Conservation (phyloP, 2,797 vertebrate species). For the Cuniculus paca region DNA sequence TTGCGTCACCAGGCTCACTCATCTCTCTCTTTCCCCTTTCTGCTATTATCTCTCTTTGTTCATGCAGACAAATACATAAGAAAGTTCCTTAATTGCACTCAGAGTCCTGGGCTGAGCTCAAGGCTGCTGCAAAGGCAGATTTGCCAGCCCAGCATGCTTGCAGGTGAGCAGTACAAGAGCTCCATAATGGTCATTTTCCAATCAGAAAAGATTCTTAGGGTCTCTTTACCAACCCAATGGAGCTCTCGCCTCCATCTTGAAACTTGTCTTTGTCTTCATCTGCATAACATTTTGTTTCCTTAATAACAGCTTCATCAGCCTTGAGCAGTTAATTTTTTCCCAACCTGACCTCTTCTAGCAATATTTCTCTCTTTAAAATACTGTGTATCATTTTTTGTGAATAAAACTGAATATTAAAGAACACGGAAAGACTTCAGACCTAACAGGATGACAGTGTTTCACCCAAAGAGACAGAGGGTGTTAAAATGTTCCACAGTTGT, state of each 20-base stretch:
- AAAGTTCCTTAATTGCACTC: background rate
- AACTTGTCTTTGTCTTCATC: background rate
- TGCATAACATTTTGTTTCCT: conserved; percentile 27
- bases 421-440: background rate
- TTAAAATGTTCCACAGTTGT: conserved; percentile 52
- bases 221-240: background rate
- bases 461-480: conserved; percentile 61
- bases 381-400: conserved; percentile 37
- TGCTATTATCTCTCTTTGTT: background rate
- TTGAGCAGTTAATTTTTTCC: conserved; percentile 41
- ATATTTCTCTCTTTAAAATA: conserved; percentile 43
- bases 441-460: conserved; percentile 44
- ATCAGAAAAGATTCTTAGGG: background rate
- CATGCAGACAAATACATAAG: background rate
- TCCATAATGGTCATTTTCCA: conserved; percentile 19
- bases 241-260: background rate
- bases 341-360: conserved; percentile 49
- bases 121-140: background rate
- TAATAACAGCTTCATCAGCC: background rate
- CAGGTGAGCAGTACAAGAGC: background rate
- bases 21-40: background rate
- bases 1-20: background rate
- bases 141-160: background rate
- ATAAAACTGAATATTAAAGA: conserved; percentile 58
- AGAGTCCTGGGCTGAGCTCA: background rate